Conservation (phyloP, 2,888 invertebrate species). For the Amphiduros pacificus region DNA sequence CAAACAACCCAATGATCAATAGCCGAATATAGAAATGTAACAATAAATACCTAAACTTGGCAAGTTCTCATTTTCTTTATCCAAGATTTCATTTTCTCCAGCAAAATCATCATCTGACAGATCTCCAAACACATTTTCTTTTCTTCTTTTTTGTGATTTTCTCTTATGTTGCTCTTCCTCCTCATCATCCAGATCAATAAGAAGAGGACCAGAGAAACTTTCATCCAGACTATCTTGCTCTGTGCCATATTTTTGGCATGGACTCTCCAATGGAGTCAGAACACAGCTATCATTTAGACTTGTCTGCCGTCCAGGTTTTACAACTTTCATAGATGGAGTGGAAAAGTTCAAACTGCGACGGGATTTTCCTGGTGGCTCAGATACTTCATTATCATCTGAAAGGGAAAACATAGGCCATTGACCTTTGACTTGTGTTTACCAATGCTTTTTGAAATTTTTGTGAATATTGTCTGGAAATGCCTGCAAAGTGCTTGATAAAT, state of each 20-base stretch:
- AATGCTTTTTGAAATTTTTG: no score
- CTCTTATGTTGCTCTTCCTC: background rate
- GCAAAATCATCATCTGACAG: slow-evolving; percentile 23
- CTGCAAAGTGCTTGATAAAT: background rate
- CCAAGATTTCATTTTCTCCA: slow-evolving; percentile 4
- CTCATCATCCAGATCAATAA: background rate
- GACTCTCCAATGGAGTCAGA: background rate
- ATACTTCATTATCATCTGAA: slow-evolving; percentile 2
- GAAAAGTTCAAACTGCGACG: slow-evolving; percentile 23
- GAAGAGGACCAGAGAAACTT: slow-evolving; percentile 18
- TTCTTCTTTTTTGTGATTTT: slow-evolving; percentile 9
- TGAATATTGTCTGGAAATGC: no score
- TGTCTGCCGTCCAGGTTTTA: background rate
- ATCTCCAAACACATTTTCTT: slow-evolving; percentile 18
- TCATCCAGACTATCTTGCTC: slow-evolving; percentile 12
- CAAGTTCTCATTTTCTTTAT: slow-evolving; percentile 8
- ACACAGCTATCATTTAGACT: no score
- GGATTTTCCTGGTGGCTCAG: background rate
- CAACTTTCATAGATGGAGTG: slow-evolving; percentile 13
- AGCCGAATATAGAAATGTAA: background rate
- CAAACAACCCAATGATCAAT: no score
- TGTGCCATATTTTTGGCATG: background rate
- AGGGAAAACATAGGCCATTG: background rate
- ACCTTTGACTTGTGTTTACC: no score
- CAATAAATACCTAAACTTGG: slow-evolving; percentile 18